A percentile compares a stretch with the other conserved stretches of the same genome.
These are phyloP conservation scores for Pristionchus entomophagus DNA, from an alignment of 2,888 invertebrate species.

Conservation along the genomic window DNA sequence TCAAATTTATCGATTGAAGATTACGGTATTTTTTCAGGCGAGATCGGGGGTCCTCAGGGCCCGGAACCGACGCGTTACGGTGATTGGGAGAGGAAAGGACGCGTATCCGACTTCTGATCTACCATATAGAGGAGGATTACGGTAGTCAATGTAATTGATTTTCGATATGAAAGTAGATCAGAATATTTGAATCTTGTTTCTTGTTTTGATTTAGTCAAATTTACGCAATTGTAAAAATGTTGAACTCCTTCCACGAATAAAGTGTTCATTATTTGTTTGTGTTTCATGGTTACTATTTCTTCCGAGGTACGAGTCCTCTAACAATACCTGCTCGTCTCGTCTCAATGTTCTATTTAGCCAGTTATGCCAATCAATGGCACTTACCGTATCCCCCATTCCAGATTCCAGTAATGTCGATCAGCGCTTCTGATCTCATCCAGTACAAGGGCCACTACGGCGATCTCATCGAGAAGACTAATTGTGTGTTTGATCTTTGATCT, in stretches of 20 bases:
- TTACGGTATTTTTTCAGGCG: constrained; percentile 48
- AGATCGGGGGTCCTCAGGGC: constrained; percentile 91
- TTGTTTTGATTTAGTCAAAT: neutral
- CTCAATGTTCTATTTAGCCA: neutral
- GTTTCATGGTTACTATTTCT: neutral
- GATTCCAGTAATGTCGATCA: constrained; percentile 6
- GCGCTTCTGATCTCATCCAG: neutral
- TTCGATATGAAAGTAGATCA: too few relatives aligned
- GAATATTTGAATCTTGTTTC: too few relatives aligned
- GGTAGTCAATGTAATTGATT: neutral
- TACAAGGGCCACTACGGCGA: constrained; percentile 36
- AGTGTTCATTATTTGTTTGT: neutral
- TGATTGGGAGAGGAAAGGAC: constrained; percentile 98
- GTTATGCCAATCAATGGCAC: neutral
- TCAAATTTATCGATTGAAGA: neutral
- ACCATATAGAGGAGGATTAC: neutral
- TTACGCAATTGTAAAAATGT: neutral
- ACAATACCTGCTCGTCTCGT: neutral
- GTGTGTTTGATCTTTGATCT: neutral
- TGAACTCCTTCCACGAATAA: neutral
- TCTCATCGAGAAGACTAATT: neutral
- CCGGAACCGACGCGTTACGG: constrained; percentile 99
- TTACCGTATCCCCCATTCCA: neutral
- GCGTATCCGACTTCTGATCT: constrained; percentile 90
- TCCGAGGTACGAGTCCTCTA: neutral